Conservation (phyloP, 1,140 invertebrate genomes). For the Musca vetustissima region DNA sequence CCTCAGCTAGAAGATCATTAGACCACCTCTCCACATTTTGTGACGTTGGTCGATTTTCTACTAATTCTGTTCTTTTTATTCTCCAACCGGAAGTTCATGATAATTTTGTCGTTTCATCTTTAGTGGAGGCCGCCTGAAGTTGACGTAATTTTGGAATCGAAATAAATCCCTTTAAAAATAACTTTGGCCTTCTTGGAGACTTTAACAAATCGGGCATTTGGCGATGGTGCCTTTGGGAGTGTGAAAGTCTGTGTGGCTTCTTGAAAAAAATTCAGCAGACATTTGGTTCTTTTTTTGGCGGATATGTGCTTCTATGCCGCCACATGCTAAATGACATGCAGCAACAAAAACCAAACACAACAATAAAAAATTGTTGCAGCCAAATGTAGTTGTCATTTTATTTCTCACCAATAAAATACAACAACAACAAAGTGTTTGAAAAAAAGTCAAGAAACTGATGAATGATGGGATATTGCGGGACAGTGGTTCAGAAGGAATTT, state of each 20-base stretch:
- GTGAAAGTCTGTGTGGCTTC: neutral
- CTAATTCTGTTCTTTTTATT: neutral
- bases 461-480: no score
- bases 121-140: neutral
- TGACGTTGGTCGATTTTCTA: no score
- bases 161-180: no score
- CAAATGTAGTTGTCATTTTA: constrained; percentile 11
- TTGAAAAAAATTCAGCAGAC: no score
- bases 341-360: no score
- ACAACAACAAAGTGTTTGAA: neutral
- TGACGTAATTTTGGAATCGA: neutral
- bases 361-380: neutral
- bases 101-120: neutral
- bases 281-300: constrained; percentile 10
- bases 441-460: no score
- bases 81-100: constrained; percentile 7
- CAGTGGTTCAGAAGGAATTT: no score
- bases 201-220: no score
- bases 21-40: no score
- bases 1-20: no score
- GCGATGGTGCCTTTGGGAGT: no score
- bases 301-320: constrained; percentile 23
- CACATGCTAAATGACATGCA: constrained; percentile 17
- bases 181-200: no score
- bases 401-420: constrained; percentile 1